These are phyloP conservation scores for Ennomos erosarius DNA, from an alignment of 2,888 invertebrate species.

Conservation along the genomic window DNA sequence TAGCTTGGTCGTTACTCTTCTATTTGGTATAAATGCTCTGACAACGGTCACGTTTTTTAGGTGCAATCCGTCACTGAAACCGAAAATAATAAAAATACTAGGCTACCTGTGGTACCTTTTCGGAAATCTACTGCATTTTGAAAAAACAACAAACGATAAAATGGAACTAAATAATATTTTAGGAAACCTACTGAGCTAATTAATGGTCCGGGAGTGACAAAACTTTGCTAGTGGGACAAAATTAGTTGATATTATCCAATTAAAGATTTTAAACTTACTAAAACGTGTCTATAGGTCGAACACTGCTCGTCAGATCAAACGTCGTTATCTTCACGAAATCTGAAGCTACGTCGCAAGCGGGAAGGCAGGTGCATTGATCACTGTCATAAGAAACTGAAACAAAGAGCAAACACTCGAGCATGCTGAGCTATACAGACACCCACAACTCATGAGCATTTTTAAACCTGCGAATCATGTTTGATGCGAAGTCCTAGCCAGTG, in stretches of 20 bases:
- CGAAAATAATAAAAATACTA: neutral
- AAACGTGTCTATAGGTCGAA: slow-evolving; percentile 50
- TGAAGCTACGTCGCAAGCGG: slow-evolving; percentile 52
- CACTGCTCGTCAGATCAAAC: slow-evolving; percentile 39
- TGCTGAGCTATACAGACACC: too few relatives aligned
- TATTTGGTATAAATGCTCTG: slow-evolving; percentile 47
- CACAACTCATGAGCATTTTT: too few relatives aligned
- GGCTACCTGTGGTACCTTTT: neutral
- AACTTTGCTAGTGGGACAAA: too few relatives aligned
- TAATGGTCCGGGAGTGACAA: too few relatives aligned
- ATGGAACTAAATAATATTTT: too few relatives aligned
- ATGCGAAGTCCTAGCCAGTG: too few relatives aligned
- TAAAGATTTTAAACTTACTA: slow-evolving; percentile 55
- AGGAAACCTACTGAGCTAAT: too few relatives aligned
- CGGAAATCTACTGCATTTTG: too few relatives aligned
- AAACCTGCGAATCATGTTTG: too few relatives aligned
- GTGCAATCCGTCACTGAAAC: slow-evolving; percentile 55
- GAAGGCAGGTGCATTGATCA: slow-evolving; percentile 50
- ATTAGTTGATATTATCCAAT: too few relatives aligned
- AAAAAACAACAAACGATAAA: too few relatives aligned
- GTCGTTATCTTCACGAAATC: slow-evolving; percentile 34
- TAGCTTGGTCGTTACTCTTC: slow-evolving; percentile 39
- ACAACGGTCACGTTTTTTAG: slow-evolving; percentile 53
- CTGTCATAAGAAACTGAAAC: slow-evolving; percentile 43
- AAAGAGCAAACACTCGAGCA: too few relatives aligned